Conservation (phyloP, 2,113 vertebrate species). For the Pterocles orientalis region DNA sequence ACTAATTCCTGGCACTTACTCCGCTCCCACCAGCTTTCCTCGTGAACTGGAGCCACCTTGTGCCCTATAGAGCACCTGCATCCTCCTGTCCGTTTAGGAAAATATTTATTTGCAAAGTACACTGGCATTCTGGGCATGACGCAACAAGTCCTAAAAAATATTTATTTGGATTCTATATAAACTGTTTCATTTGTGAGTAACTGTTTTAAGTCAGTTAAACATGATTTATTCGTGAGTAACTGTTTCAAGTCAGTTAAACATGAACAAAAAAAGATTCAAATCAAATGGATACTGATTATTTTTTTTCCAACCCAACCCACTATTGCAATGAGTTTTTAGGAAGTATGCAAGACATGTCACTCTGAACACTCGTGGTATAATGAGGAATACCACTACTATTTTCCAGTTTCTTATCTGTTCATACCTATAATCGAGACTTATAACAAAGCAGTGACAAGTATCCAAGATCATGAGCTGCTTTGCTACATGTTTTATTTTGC, state of each 20-base stretch:
- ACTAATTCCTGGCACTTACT: background rate
- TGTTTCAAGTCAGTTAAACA: background rate
- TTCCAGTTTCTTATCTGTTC: background rate
- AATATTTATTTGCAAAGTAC: background rate
- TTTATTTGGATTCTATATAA: background rate
- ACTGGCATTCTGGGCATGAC: background rate
- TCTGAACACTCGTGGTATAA: background rate
- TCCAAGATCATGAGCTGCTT: rapidly evolving
- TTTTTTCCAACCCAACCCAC: background rate
- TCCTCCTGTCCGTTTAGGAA: background rate
- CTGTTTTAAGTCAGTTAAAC: background rate
- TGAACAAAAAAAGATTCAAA: background rate
- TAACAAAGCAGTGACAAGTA: background rate
- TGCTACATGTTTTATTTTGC: background rate
- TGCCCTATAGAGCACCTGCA: constrained; percentile 64
- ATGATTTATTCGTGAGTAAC: background rate
- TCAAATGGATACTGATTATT: background rate
- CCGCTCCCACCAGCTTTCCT: background rate
- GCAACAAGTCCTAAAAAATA: background rate
- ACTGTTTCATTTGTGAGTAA: background rate
- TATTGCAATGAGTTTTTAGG: background rate
- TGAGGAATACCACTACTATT: background rate
- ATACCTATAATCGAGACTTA: background rate
- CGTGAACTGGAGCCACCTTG: constrained; percentile 78
- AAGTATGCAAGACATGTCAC: background rate